phyloP scores from a whole-genome alignment of 2,888 invertebrate genomes.

The Oasisia sp. region DNA sequence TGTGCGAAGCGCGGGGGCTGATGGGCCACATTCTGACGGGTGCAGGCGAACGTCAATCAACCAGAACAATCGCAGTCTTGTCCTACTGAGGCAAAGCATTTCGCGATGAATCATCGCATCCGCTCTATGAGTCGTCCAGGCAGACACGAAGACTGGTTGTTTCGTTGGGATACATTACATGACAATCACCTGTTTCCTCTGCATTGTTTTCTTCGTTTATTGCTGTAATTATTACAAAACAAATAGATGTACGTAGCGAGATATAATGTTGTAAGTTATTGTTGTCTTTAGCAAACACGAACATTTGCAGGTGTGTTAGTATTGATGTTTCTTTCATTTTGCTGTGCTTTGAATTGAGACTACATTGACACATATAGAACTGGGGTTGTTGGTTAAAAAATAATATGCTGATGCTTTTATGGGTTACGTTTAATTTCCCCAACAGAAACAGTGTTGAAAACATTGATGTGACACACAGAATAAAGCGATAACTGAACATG shows the following conservation, averaged over 20 bases:
- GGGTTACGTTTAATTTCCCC: no score
- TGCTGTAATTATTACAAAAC: not conserved
- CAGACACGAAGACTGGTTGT: not conserved
- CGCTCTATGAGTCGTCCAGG: not conserved
- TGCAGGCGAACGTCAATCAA: not conserved
- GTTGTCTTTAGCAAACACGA: not conserved
- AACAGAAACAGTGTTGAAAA: no score
- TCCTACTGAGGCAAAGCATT: not conserved
- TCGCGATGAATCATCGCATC: not conserved
- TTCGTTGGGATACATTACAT: not conserved
- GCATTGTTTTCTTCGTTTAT: not conserved
- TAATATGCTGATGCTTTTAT: no score
- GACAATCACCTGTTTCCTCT: not conserved
- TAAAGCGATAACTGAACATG: no score
- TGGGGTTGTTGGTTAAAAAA: no score
- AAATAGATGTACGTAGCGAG: not conserved
- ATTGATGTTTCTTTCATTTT: not conserved
- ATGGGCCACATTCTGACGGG: not conserved
- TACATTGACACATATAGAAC: no score
- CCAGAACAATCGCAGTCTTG: not conserved
- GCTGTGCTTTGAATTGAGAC: not conserved
- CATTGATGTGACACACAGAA: no score
- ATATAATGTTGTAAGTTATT: not conserved
- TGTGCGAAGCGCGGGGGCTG: not conserved
- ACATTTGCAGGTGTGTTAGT: not conserved